Conservation (phyloP, 2,797 vertebrate species). For the Aythya fuligula region DNA sequence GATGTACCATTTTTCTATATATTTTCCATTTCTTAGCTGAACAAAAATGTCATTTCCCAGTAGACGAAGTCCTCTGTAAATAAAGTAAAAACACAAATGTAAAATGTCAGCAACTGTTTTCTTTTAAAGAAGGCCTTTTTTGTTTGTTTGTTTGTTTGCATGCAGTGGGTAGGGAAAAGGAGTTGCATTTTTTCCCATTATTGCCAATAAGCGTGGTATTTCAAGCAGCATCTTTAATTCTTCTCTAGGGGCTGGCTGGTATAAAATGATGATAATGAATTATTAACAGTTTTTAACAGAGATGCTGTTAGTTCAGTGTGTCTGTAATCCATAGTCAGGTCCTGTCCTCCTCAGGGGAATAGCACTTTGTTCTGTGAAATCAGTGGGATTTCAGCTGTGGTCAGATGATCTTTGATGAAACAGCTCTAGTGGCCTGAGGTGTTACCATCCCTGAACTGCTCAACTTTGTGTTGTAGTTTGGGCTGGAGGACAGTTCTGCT, state of each 20-base stretch:
- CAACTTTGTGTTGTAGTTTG: fast-evolving
- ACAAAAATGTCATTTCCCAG: conserved; percentile 47
- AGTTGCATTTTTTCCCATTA: background rate
- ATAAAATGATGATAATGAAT: conserved; percentile 36
- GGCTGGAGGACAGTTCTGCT: background rate
- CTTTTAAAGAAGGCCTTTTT: conserved; percentile 1
- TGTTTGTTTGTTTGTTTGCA: background rate
- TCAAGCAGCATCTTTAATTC: conserved; percentile 53
- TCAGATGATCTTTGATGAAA: background rate
- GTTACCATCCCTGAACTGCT: background rate
- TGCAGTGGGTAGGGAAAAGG: background rate
- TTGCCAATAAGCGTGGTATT: conserved; percentile 13
- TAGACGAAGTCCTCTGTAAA: conserved; percentile 45
- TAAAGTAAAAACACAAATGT: conserved; percentile 47
- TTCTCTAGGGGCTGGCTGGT: background rate
- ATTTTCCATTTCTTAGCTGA: conserved; percentile 44
- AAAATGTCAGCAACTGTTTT: conserved; percentile 67
- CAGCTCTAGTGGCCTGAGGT: background rate
- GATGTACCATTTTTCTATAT: background rate
- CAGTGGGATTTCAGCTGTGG: background rate
- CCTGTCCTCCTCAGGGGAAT: background rate
- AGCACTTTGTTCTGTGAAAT: background rate
- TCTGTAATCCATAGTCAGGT: background rate
- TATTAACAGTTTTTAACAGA: conserved; percentile 44
- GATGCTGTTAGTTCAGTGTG: background rate